Percentiles rank a stretch among this genome's conserved stretches.
Conservation (phyloP, 2,888 invertebrate genomes). For the Chrysomela aeneicollis region DNA sequence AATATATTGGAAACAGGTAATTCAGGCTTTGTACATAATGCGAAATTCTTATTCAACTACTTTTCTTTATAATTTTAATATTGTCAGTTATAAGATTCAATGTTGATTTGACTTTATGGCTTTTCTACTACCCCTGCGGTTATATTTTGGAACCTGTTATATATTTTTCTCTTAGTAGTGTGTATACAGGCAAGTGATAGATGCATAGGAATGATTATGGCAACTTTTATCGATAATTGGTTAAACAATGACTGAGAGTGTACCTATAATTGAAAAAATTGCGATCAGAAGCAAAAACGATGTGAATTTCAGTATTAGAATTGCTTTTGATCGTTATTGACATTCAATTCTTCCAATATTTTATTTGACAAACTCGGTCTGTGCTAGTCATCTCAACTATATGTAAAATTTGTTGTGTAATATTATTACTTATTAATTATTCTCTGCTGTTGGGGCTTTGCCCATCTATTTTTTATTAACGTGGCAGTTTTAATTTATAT, state of each 20-base stretch:
- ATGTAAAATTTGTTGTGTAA: conserved; percentile 59
- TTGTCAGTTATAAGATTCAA: neutral
- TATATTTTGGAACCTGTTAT: conserved; percentile 22
- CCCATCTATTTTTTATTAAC: conserved; percentile 42
- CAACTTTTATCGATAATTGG: conserved; percentile 50
- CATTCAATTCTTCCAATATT: conserved; percentile 38
- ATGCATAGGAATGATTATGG: conserved; percentile 44
- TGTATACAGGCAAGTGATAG: conserved; percentile 41
- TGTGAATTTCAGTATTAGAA: conserved; percentile 48
- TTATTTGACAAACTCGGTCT: conserved; percentile 55
- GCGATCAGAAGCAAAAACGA: conserved; percentile 49
- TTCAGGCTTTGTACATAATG: neutral
- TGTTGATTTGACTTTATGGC: conserved; percentile 1
- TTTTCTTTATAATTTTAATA: neutral
- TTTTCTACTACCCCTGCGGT: conserved; percentile 15
- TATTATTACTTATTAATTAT: conserved; percentile 51
- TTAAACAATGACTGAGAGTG: conserved; percentile 50
- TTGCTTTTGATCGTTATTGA: conserved; percentile 45
- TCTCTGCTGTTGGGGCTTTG: conserved; percentile 45
- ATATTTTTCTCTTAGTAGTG: conserved; percentile 26
- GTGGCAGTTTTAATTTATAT: conserved; percentile 44
- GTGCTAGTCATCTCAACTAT: conserved; percentile 61
- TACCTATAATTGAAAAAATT: conserved; percentile 45
- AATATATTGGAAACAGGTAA: neutral
- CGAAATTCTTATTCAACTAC: neutral